These are phyloP conservation scores for Pelvicachromis taeniatus DNA, from an alignment of 2,113 vertebrate genomes.

Conservation along the genomic window DNA sequence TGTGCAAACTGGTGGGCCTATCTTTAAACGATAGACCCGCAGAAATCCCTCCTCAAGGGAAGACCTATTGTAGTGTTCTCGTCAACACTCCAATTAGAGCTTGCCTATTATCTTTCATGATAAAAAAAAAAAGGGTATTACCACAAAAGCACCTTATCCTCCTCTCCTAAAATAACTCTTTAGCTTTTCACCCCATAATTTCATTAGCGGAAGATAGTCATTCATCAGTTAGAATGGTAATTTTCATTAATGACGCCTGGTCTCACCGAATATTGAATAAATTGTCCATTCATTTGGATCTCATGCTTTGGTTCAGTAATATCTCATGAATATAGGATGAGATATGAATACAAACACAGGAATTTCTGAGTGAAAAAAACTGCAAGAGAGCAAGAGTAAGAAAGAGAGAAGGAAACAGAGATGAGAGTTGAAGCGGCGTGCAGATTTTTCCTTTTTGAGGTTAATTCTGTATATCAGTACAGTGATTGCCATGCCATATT, in stretches of 20 bases:
- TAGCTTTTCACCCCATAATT: slow-evolving; percentile 64
- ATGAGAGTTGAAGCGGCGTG: background rate
- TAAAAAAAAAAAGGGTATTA: slow-evolving; percentile 60
- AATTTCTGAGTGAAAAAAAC: background rate
- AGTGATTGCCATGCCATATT: background rate
- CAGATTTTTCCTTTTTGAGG: background rate
- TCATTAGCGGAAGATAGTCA: slow-evolving; percentile 63
- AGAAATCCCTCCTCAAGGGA: slow-evolving; percentile 56
- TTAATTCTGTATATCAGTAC: background rate
- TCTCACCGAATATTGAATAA: slow-evolving; percentile 53
- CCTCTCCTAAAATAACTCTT: slow-evolving; percentile 58
- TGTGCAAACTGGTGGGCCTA: slow-evolving; percentile 50
- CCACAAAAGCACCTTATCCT: slow-evolving; percentile 56
- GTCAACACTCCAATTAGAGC: slow-evolving; percentile 71
- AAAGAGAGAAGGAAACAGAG: background rate
- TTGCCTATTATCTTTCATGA: slow-evolving; percentile 58
- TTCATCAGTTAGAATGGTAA: slow-evolving; percentile 69
- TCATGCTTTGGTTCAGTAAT: slow-evolving; percentile 40
- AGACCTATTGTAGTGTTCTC: slow-evolving; percentile 58
- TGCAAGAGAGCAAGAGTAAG: background rate
- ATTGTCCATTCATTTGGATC: slow-evolving; percentile 47
- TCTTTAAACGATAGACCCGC: slow-evolving; percentile 63
- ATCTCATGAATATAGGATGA: slow-evolving; percentile 50
- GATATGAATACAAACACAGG: slow-evolving; percentile 40
- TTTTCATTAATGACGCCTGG: slow-evolving; percentile 58